Base-by-base conservation (phyloP, 2,888 invertebrate species). In the Julus scandinavius region DNA sequence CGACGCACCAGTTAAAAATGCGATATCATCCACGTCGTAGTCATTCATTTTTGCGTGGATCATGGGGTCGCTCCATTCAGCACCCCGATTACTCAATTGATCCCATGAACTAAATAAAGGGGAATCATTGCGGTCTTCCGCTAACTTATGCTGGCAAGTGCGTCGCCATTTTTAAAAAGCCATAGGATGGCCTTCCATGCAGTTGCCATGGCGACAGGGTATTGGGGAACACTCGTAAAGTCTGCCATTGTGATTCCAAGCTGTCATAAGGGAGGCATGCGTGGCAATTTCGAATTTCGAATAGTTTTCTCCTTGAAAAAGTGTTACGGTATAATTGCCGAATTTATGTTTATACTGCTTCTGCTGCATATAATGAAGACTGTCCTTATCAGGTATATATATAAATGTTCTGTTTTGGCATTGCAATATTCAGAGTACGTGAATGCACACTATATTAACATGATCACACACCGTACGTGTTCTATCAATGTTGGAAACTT, bases 1-100 rank as follows among this genome's bases (percentile, higher is more conserved):
- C 85, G 13, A 90, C 93, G 93, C 91, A 96, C 97, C 97, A 94
- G 97, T 97, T 93, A 97, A 94, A 94, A 97, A 97, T 90, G 97
- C 97, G 91, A 97, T 97, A 94, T 97, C 97, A 92, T 97, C 97
- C 92, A 97, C 95, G 93, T 97, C 97, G 92, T 96, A 96, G 92
- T 97, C 97, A 93, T 96, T 89, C 90, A 90, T 90, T 84, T 87
- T 89, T 45, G 13, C 85, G 38, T 38, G 85, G 49, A 45, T 85
- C 9, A 41, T 85, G 41, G 6, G 15, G 2, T 20, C 20, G 15
- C 63, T 54, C 54, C 87, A 85, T 85, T 49, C 85, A 85, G 41
- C 17, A 85, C 49, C 41, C 6, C 85, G 9, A 41, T 85, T 85
- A 49, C 41, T n/a, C 17, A 72, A 29, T 72, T 29, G 29, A 11